These are phyloP conservation scores for Diplolepis rosae DNA, from an alignment of 2,888 invertebrate genomes.

Conservation along the genomic window DNA sequence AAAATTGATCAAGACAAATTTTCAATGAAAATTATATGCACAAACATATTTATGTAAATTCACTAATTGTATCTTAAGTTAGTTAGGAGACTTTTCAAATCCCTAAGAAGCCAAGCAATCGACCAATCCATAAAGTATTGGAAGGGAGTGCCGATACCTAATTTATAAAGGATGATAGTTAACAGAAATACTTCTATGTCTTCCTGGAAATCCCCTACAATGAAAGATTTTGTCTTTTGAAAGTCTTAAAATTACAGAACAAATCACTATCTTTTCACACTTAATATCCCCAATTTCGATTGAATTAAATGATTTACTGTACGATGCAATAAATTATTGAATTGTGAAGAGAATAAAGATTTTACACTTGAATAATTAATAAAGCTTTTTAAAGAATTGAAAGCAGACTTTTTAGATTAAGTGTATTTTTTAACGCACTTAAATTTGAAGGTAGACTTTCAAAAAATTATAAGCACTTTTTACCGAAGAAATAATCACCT, in stretches of 20 bases:
- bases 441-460: neutral
- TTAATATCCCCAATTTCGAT: neutral
- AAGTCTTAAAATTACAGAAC: neutral
- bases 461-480: neutral
- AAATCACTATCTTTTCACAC: neutral
- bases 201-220: conserved; percentile 60
- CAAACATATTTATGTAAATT: neutral
- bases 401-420: conserved; percentile 1
- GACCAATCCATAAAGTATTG: neutral
- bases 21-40: neutral
- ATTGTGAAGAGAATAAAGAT: neutral
- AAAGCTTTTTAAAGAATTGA: neutral
- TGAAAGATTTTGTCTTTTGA: conserved; percentile 48
- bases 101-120: neutral
- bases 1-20: neutral
- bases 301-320: neutral
- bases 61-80: neutral
- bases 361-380: neutral
- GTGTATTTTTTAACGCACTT: conserved; percentile 15
- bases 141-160: neutral
- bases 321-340: neutral
- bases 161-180: conserved; percentile 20
- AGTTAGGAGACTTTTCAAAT: neutral
- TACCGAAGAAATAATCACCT: neutral
- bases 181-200: conserved; percentile 62